phyloP scores from a whole-genome alignment of 2,888 invertebrate species.

The Napeogenes inachia region DNA sequence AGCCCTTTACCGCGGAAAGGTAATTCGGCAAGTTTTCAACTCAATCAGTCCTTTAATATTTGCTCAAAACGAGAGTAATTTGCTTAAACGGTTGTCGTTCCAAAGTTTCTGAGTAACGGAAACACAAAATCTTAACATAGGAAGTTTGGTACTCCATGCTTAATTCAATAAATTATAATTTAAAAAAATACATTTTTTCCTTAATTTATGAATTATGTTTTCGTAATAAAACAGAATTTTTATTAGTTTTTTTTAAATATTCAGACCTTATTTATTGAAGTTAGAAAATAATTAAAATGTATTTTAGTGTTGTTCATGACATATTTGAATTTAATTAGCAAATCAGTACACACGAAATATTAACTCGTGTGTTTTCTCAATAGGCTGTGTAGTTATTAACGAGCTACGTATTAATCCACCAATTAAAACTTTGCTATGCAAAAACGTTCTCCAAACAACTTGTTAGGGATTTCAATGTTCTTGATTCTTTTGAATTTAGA shows the following conservation, averaged over 20 bases:
- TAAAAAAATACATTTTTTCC: too few species aligned
- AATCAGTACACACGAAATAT: background rate
- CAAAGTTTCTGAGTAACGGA: conserved; percentile 26
- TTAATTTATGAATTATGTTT: too few species aligned
- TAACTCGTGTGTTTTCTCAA: conserved; percentile 27
- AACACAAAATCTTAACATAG: conserved; percentile 10
- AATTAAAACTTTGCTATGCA: conserved; percentile 42
- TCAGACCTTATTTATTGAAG: too few species aligned
- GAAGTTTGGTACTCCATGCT: background rate
- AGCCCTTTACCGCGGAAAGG: conserved; percentile 27
- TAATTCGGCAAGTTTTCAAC: conserved; percentile 51
- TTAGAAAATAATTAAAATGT: too few species aligned
- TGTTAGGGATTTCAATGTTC: conserved; percentile 40
- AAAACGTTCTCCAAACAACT: conserved; percentile 45
- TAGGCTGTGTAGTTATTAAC: conserved; percentile 35
- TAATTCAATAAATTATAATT: background rate
- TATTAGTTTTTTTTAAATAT: too few species aligned
- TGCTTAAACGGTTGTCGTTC: conserved; percentile 48
- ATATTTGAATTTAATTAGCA: background rate
- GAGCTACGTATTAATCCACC: conserved; percentile 50
- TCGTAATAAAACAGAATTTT: too few species aligned
- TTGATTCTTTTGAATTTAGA: conserved; percentile 37
- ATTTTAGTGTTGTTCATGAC: too few species aligned
- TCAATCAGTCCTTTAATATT: conserved; percentile 59
- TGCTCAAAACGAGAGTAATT: conserved; percentile 59